Base-by-base conservation (phyloP, 2,888 invertebrate species). In the Cylindroiulus punctatus region DNA sequence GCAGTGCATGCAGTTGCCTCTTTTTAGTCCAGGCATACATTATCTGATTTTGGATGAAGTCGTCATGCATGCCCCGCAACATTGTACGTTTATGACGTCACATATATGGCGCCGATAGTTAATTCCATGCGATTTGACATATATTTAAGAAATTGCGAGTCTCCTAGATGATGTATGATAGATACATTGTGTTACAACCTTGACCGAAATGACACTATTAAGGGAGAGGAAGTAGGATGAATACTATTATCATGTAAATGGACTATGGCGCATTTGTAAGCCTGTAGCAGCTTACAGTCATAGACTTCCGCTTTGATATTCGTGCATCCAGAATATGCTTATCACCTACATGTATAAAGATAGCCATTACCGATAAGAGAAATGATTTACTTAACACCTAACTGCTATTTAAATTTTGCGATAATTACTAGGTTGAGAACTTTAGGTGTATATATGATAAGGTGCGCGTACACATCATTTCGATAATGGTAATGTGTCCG, bases 181-280 rank as follows among this genome's bases (percentile, higher is more conserved):
- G 30, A 76, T 76, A 76, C 76, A 76, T 76, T 76, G 76, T 76
- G 76, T 76, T 76, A 76, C 76, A 76, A 76, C 76, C 76, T 76
- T 76, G 76, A 76, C 76, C 76, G 30, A 30, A 76, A 30, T 76
- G 76, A 76, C 76, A 76, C 76, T 76, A 76, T 76, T 76, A 76
- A 76, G 76, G 76, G 76, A 76, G 14, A 76, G 76, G 76, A 76
- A 76, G 76, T 76, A 76, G 4, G 65, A 26, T 76, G 76, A 10
- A 76, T 76, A 26, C 76, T 76, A 30, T 76, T 76, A 14, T 26
- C 26, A 76, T 76, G 76, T 30, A 30, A 76, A 76, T 76, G 76
- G 30, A 7, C 12, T 30, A 76, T 76, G 12, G 30, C 30, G 30
- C 76, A 14, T 76, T 76, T 30, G 76, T 76, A 30, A 76, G 17